Evolutionary conservation across 2,113 vertebrate genomes (phyloP).

Genomic region (Corythaixoides concolor): DNA sequence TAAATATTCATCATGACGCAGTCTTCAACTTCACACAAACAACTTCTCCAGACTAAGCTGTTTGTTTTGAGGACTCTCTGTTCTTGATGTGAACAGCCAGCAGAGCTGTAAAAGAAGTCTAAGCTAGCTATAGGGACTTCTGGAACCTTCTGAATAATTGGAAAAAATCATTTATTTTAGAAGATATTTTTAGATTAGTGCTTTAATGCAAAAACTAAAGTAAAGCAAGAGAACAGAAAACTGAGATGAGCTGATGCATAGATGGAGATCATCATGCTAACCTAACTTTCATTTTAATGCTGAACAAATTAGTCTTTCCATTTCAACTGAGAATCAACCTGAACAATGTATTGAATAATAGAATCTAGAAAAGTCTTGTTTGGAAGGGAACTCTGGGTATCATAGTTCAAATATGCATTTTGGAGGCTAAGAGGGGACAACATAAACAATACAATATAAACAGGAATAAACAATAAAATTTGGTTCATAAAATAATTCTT

Average conservation of each 20-base stretch:
- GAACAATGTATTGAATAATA: not conserved
- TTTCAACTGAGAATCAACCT: not conserved
- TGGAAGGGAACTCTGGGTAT: not conserved
- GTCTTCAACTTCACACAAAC: conserved; percentile 46
- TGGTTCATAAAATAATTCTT: not conserved
- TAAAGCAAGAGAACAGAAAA: not conserved
- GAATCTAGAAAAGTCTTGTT: not conserved
- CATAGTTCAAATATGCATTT: not conserved
- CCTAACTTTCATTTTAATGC: not conserved
- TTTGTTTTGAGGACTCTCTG: conserved; percentile 16
- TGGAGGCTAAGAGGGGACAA: not conserved
- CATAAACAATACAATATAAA: not conserved
- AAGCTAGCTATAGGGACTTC: not conserved
- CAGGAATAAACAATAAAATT: not conserved
- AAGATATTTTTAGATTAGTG: not conserved
- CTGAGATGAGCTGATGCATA: not conserved
- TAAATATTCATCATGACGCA: conserved; percentile 55
- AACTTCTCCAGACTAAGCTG: conserved; percentile 42
- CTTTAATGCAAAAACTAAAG: not conserved
- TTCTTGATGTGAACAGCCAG: not conserved
- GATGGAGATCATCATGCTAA: not conserved
- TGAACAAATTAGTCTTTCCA: not conserved
- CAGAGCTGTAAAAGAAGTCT: not conserved
- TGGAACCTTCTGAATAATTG: conserved; percentile 13
- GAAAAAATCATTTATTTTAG: not conserved